Base-by-base conservation (phyloP, 2,888 invertebrate species). In the Mongoloraphidia duomilia region DNA sequence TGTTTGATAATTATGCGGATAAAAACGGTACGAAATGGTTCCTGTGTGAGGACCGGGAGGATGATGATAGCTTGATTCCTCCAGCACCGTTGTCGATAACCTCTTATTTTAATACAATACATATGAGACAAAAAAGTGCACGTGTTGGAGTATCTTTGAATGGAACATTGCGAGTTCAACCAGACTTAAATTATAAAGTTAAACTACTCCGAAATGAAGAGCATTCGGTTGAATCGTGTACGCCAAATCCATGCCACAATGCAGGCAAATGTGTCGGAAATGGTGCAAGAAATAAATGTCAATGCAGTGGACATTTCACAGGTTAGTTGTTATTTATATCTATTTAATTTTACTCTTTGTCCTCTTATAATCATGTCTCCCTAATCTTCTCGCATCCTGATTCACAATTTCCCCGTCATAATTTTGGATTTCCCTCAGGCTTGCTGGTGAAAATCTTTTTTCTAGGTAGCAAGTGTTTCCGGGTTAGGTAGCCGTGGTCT, bases 241-340 rank as follows among this genome's bases (percentile, higher is more conserved):
- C 72, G 45, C 84, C 84, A 0, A 82, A 83, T 65, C 84, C 84
- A 0, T 88, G 87, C 58, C 67, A 76, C 52, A 77, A 83, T 61
- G 77, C 74, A 10, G 86, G 85, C 1, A 76, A 75, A 58, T 87
- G 86, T 61, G 67, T 78, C 8, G 63, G 70, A 2, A 77, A 75
- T 43, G 76, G 76, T 26, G 64, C 66, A 8, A 76, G 66, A 53
- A 77, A 73, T 56, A 74, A 74, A 50, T 87, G 87, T 60, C 79
- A 81, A 54, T 86, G 86, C 61, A 66, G 68, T 34, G 80, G 82
- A 52, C 80, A 82, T 63, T 85, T 77, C 58, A 83, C 83, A 55
- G 86, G 85, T 80, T 69, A 67, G 60, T 26, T 6, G 3, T 6
- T 6, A 26, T 26, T 17, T 2, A 3, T n/a, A n/a, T n/a, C n/a